Evolutionary conservation across 2,888 invertebrate genomes (phyloP), one percentile per base, ranked within the genome.

Genomic region (Tromatobia lineatoria): DNA sequence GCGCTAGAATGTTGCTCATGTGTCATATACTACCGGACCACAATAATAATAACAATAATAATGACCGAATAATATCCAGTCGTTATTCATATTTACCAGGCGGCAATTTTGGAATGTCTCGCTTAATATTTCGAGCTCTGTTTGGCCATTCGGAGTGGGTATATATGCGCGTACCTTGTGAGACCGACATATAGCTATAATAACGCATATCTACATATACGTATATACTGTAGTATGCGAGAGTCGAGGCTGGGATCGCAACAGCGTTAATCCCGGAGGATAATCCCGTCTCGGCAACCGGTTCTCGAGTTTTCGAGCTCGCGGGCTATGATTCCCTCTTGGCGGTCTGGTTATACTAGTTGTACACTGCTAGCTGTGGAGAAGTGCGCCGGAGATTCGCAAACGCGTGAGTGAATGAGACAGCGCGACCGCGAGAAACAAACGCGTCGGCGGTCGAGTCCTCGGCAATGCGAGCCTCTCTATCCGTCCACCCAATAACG

Each of bases 231-330:
- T 45, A 3, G n/a, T 45, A 69, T 42, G 71, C 57, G 57, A 38
- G 71, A 54, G 23, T 29, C 67, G 77, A 77, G 69, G 15, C 57
- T 34, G 61, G 73, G 67, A 66, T 67, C 59, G 59, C 57, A 74
- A 69, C 47, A 67, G 50, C 74, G 67, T 74, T 74, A 80, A 80
- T 74, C 50, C 74, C 57, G 66, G 50, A 74, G 57, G 74, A 80
- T 80, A 80, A 80, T 74, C 67, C 66, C 66, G 67, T 80, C 80
- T 80, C 59, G 67, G 67, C 66, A 80, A 80, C 80, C 80, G 80
- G 80, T 80, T 80, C 50, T 69, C 67, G 47, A 80, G 45, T 64
- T 80, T 67, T 42, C 75, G 75, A 66, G 75, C 25, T n/a, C 54
- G 11, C 42, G 57, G 54, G 52, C 38, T 59, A 45, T 57, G 69